Conservation (phyloP, 2,888 invertebrate species). For the Aleiodes leptofemur region DNA sequence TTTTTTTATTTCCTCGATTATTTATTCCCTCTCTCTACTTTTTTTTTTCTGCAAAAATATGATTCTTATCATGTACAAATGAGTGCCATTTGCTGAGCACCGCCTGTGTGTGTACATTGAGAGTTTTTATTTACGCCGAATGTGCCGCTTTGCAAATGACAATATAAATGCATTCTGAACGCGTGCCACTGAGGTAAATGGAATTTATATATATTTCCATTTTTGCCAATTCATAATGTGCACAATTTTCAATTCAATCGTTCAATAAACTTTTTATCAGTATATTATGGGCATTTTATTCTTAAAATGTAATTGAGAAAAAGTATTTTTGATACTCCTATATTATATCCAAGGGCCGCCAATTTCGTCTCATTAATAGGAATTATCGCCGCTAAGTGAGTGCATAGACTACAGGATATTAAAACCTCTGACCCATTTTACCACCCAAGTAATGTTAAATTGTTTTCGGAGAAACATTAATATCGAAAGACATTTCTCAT, state of each 20-base stretch:
- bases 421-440: conserved; percentile 70
- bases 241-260: not conserved
- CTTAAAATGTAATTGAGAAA: conserved; percentile 1
- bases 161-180: conserved; percentile 34
- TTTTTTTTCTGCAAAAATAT: conserved; percentile 63
- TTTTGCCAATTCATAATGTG: not conserved
- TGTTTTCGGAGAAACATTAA: not conserved
- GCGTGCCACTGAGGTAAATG: conserved; percentile 29
- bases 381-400: conserved; percentile 72
- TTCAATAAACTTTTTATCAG: not conserved
- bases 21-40: conserved; percentile 40
- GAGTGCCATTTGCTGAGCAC: conserved; percentile 66
- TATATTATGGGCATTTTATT: not conserved
- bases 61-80: conserved; percentile 71
- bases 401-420: conserved; percentile 70
- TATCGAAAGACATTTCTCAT: not conserved
- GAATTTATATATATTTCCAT: conserved; percentile 12
- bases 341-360: conserved; percentile 62
- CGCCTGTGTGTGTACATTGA: conserved; percentile 41
- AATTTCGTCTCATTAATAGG: conserved; percentile 74
- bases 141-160: conserved; percentile 44
- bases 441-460: conserved; percentile 38
- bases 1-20: conserved; percentile 38
- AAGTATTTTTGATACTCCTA: conserved; percentile 23
- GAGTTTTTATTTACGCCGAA: conserved; percentile 44